Conservation (phyloP, 2,797 vertebrate genomes). For the Hyperoplus immaculatus region DNA sequence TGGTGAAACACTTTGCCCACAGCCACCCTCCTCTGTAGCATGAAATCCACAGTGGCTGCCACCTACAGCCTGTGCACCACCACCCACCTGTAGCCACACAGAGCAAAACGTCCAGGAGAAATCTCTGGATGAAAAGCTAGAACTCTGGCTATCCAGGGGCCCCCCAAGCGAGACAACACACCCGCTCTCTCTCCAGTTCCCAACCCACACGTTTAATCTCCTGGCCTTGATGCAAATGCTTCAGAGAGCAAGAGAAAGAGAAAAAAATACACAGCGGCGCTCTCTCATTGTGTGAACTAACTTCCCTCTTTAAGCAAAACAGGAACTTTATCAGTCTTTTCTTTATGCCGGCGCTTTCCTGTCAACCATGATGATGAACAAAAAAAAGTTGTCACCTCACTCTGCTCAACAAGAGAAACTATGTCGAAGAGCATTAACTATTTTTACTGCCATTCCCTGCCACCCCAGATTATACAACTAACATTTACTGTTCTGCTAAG, state of each 20-base stretch:
- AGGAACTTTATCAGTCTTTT: conserved; percentile 73
- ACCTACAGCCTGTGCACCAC: conserved; percentile 78
- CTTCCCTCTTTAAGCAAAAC: conserved; percentile 79
- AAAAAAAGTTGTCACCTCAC: conserved; percentile 53
- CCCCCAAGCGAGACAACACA: conserved; percentile 75
- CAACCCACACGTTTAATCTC: conserved; percentile 86
- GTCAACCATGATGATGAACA: conserved; percentile 53
- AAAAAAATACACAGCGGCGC: conserved; percentile 45
- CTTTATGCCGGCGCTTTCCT: conserved; percentile 53
- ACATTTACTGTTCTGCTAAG: conserved; percentile 25
- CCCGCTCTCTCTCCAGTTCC: conserved; percentile 81
- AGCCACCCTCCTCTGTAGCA: conserved; percentile 78
- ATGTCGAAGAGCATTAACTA: background rate
- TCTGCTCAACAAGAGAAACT: conserved; percentile 23
- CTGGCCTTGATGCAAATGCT: conserved; percentile 85
- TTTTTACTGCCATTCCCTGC: conserved; percentile 34
- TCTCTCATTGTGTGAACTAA: conserved; percentile 72
- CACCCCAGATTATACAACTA: conserved; percentile 32
- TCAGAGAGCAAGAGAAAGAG: conserved; percentile 70
- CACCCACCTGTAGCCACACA: conserved; percentile 82
- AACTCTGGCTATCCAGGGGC: conserved; percentile 75
- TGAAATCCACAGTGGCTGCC: conserved; percentile 77
- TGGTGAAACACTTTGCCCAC: conserved; percentile 76
- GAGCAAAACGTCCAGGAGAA: conserved; percentile 77
- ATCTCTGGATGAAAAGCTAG: conserved; percentile 79